Percentiles rank a stretch among this genome's conserved stretches.
Evolutionary conservation across 2,113 vertebrate species (phyloP).

Genomic region (Okapia johnstoni): DNA sequence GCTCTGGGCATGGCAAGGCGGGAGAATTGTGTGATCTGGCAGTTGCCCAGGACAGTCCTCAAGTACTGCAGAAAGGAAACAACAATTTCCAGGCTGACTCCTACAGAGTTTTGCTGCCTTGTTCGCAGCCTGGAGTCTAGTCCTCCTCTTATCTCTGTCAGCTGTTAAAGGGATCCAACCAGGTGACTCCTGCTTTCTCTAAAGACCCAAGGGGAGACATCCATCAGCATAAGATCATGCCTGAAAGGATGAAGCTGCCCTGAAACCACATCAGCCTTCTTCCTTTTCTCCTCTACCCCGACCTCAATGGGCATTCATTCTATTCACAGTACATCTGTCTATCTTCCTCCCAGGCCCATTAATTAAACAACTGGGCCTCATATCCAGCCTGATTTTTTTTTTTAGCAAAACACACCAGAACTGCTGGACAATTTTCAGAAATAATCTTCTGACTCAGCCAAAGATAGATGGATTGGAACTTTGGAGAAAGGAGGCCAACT

Average conservation of each 20-base stretch:
- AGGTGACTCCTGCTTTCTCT: conserved; percentile 1
- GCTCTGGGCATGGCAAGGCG: not conserved
- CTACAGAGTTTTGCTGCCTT: not conserved
- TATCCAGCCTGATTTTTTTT: not conserved
- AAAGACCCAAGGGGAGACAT: not conserved
- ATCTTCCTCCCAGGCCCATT: not conserved
- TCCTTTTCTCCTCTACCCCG: not conserved
- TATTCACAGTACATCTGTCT: not conserved
- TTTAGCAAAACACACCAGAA: not conserved
- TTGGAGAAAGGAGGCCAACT: not conserved
- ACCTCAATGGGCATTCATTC: rapidly evolving
- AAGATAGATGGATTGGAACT: not conserved
- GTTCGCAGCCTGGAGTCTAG: not conserved
- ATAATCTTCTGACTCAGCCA: conserved; percentile 30
- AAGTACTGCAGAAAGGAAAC: not conserved
- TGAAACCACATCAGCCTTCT: not conserved
- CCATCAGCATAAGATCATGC: not conserved
- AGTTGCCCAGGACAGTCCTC: not conserved
- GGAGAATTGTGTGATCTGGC: not conserved
- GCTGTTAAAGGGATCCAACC: not conserved
- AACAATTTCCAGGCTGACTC: not conserved
- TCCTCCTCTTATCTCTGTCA: not conserved
- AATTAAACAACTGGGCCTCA: not conserved
- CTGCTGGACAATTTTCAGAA: not conserved
- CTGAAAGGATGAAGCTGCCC: not conserved